These are phyloP conservation scores for Marasmarcha lunaedactyla DNA, from an alignment of 2,888 invertebrate species.

Conservation along the genomic window DNA sequence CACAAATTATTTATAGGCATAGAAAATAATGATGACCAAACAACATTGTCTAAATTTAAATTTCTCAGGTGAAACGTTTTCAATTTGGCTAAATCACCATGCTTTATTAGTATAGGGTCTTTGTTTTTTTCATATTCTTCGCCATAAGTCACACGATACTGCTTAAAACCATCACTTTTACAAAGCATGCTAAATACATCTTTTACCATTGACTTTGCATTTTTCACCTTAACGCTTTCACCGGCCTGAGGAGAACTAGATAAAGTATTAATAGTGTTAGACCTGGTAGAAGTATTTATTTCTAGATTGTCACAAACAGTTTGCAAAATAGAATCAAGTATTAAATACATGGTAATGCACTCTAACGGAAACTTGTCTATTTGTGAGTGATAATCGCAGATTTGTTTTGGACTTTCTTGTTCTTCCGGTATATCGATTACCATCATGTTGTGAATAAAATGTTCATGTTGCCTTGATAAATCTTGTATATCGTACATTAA, in stretches of 20 bases:
- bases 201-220: conserved; percentile 34
- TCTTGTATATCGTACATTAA: conserved; percentile 68
- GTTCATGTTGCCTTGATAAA: conserved; percentile 49
- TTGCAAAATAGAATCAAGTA: conserved; percentile 42
- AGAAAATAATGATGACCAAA: conserved; percentile 31
- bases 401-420: conserved; percentile 13
- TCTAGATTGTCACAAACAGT: conserved; percentile 25
- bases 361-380: conserved; percentile 40
- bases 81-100: conserved; percentile 42
- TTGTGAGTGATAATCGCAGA: conserved; percentile 25
- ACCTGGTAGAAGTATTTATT: conserved; percentile 25
- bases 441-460: conserved; percentile 58
- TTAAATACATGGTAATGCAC: conserved; percentile 39
- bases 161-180: conserved; percentile 31
- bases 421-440: conserved; percentile 34
- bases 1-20: conserved; percentile 49
- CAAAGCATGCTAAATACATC: conserved; percentile 39
- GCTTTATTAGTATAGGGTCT: conserved; percentile 41
- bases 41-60: conserved; percentile 40
- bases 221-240: conserved; percentile 26
- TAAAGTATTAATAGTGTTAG: conserved; percentile 21
- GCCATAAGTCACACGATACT: conserved; percentile 46
- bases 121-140: conserved; percentile 44
- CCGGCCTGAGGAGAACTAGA: conserved; percentile 16
- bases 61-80: conserved; percentile 48